Conservation (phyloP, 2,797 vertebrate genomes). For the Mus spretus region DNA sequence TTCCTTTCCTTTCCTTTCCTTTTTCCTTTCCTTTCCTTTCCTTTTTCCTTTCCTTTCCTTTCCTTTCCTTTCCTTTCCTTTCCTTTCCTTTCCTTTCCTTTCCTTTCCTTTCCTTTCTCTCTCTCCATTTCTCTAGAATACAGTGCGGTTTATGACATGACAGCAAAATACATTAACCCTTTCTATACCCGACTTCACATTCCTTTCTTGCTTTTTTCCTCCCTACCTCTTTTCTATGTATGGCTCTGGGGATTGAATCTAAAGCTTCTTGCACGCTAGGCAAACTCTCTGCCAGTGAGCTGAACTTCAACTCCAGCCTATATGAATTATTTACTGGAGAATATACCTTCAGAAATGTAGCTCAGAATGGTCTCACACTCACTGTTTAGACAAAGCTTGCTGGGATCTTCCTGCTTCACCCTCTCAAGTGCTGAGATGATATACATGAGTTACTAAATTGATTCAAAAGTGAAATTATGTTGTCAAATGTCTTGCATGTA, state of each 20-base stretch:
- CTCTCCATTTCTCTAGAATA: neutral
- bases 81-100: too few species aligned
- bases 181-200: neutral
- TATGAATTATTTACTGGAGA: neutral
- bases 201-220: neutral
- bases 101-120: neutral
- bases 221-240: neutral
- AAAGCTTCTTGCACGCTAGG: neutral
- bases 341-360: neutral
- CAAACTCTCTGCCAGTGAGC: neutral
- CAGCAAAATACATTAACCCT: neutral
- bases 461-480: neutral
- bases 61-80: too few species aligned
- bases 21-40: neutral
- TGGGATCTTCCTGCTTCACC: neutral
- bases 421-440: neutral
- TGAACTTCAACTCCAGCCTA: neutral
- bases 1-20: too few species aligned
- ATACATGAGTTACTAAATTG: neutral
- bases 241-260: neutral
- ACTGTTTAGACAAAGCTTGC: neutral
- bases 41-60: too few species aligned
- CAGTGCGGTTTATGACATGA: neutral
- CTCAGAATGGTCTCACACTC: neutral
- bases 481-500: neutral